Conservation (phyloP, 2,113 vertebrate species). For the Bos indicus region DNA sequence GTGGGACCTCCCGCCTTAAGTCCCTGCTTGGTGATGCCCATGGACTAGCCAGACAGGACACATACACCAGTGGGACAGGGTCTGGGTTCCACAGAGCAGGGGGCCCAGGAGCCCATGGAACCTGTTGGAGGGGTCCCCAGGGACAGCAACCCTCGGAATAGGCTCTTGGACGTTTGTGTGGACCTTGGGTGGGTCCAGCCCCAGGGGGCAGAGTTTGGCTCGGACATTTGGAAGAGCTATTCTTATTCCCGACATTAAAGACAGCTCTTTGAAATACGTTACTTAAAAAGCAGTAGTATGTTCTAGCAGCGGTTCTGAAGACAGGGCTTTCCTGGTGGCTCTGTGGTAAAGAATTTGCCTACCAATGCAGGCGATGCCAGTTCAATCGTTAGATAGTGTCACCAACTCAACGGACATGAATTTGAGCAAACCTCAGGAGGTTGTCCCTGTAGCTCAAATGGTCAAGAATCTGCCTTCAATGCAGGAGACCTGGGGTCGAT, state of each 20-base stretch:
- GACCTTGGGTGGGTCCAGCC: background rate
- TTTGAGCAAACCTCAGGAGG: background rate
- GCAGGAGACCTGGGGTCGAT: background rate
- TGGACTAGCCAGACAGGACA: background rate
- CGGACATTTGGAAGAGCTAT: background rate
- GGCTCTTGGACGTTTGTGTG: background rate
- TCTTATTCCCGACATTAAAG: fast-evolving
- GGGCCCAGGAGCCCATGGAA: background rate
- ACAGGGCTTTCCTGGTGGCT: background rate
- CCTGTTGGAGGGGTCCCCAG: fast-evolving
- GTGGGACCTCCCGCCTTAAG: fast-evolving
- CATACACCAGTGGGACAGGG: fast-evolving
- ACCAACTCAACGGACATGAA: background rate
- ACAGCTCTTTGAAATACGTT: background rate
- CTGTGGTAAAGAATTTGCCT: background rate
- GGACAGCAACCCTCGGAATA: fast-evolving
- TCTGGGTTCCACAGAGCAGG: background rate
- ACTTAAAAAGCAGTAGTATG: too few relatives aligned
- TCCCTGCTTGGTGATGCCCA: background rate
- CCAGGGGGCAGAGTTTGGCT: background rate
- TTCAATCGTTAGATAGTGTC: background rate
- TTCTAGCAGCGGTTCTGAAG: fast-evolving
- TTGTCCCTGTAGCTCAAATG: background rate
- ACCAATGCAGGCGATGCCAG: background rate
- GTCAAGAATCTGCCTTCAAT: background rate